These are phyloP conservation scores for Pipa parva DNA, from an alignment of 2,113 vertebrate species.

Conservation along the genomic window DNA sequence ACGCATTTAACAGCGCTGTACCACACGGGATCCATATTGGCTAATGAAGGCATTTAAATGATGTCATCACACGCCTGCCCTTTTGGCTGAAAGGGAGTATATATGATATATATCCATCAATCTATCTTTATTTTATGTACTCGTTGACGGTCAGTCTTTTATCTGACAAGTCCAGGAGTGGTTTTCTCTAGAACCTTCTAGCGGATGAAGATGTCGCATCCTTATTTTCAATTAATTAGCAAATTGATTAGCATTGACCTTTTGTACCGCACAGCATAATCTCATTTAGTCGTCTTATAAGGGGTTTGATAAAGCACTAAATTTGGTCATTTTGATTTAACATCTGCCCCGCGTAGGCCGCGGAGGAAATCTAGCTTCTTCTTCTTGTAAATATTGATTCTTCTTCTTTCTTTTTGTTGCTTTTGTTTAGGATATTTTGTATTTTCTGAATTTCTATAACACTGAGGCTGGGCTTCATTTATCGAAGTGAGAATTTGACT, in stretches of 20 bases:
- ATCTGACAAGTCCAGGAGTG: conserved; percentile 1
- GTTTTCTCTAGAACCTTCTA: neutral
- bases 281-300: conserved; percentile 33
- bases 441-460: too few relatives aligned
- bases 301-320: conserved; percentile 37
- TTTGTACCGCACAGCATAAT: conserved; percentile 7
- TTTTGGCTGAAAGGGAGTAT: too few relatives aligned
- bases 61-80: too few relatives aligned
- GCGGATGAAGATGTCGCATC: conserved; percentile 18
- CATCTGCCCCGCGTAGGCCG: conserved; percentile 4
- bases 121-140: neutral
- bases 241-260: conserved; percentile 31
- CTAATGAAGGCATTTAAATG: neutral
- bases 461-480: too few relatives aligned
- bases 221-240: conserved; percentile 37
- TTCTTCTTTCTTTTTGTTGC: too few relatives aligned
- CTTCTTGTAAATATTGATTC: conserved; percentile 25
- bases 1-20: too few relatives aligned
- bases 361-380: neutral
- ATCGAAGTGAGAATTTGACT: too few relatives aligned
- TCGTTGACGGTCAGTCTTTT: neutral
- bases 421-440: too few relatives aligned
- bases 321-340: conserved; percentile 19
- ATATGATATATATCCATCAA: too few relatives aligned
- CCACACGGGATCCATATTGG: too few relatives aligned